These are phyloP conservation scores for Pelvicachromis taeniatus DNA, from an alignment of 2,113 vertebrate species.

Conservation along the genomic window DNA sequence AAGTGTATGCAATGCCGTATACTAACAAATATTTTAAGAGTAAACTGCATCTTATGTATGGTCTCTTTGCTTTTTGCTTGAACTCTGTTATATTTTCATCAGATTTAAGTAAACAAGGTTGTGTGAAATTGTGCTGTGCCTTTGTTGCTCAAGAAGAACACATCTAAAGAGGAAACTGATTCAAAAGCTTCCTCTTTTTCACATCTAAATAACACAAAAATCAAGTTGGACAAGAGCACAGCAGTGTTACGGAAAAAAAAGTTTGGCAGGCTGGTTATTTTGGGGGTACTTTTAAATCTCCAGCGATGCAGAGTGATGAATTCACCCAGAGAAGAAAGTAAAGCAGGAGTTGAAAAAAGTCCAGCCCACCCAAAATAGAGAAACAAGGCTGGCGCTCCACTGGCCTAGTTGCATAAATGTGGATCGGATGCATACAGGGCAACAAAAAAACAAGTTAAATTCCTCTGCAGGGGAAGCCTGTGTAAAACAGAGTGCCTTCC, in stretches of 20 bases:
- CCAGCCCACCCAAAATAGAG: constrained; percentile 25
- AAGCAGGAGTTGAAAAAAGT: background rate
- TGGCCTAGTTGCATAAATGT: constrained; percentile 44
- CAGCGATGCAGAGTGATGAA: background rate
- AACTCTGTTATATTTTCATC: background rate
- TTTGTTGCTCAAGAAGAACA: background rate
- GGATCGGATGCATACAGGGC: background rate
- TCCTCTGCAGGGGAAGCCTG: background rate
- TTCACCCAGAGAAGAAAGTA: background rate
- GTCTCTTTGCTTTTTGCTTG: background rate
- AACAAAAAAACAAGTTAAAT: background rate
- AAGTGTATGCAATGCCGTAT: background rate
- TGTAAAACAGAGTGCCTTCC: background rate
- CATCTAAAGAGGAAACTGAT: background rate
- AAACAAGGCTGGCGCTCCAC: background rate
- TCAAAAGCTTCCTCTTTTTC: background rate
- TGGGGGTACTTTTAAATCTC: background rate
- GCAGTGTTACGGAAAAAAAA: background rate
- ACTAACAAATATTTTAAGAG: background rate
- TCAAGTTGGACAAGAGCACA: background rate
- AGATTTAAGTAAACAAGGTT: background rate
- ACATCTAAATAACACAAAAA: background rate
- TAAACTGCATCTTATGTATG: background rate
- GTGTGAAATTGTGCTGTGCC: background rate
- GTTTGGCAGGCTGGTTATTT: background rate